Evolutionary conservation across 2,888 invertebrate species (phyloP), one percentile per base, ranked within the genome.

Genomic region (Pterostichus madidus): DNA sequence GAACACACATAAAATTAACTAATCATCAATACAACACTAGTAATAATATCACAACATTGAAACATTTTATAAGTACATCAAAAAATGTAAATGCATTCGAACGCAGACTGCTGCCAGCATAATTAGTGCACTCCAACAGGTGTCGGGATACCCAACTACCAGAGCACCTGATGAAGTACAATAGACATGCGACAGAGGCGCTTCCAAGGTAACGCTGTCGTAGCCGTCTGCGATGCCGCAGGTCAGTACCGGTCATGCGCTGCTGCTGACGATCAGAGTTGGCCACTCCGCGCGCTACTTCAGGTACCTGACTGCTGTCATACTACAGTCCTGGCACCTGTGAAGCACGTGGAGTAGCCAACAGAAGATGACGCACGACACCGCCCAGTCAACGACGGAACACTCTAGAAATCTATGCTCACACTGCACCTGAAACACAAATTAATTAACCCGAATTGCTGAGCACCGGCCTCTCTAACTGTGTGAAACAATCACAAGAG

Each of bases 161-260:
- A 97, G 97, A 97, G 97, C 97, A 97, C 97, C 97, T 97, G 97
- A 97, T 97, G 97, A 97, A 97, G 97, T 97, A 97, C 97, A 97
- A 97, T 97, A 95, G 96, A 96, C 96, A 96, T 96, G 95, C 94
- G 95, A 95, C 95, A 94, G 92, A 91, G 89, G 88, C 75, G 75
- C 75, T 32, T 35, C 56, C 17, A 53, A 52, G 49, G 56, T 49
- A 52, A 13, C 56, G 56, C 13, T 17, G 53, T 15, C 46, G 52
- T 10, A 13, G 17, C 49, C 68, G 35, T 52, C 17, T 52, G 32
- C 35, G 71, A 71, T 80, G 35, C 53, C 53, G 73, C 81, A 73
- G 81, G 81, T 75, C 81, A 73, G 81, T 75, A 53, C 39, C 59
- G 80, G 80, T 13, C 64, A 64, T 64, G 64, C 64, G 64, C 39